A percentile compares a stretch with the other conserved stretches of the same genome.
These are phyloP conservation scores for Eupithecia abbreviata DNA, from an alignment of 2,888 invertebrate genomes.

Conservation along the genomic window DNA sequence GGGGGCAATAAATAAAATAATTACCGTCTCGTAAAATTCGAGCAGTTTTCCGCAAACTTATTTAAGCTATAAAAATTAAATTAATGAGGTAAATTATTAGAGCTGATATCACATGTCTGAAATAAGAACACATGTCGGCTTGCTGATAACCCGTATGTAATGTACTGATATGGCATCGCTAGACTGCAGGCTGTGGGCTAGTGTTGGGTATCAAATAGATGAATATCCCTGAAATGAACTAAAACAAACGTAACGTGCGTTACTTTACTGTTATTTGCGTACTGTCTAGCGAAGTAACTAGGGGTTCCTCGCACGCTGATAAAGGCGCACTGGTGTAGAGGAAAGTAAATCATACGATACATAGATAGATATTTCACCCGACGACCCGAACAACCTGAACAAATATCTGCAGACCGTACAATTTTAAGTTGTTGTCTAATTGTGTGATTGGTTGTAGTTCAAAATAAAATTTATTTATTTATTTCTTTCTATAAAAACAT, in stretches of 20 bases:
- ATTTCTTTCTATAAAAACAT: too few species aligned
- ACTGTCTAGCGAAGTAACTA: too few species aligned
- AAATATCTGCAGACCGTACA: too few species aligned
- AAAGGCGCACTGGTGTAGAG: too few species aligned
- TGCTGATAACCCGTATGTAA: constrained; percentile 13
- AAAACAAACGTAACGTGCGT: background rate
- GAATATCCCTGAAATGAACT: background rate
- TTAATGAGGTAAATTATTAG: constrained; percentile 21
- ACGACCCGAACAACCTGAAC: too few species aligned
- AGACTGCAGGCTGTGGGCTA: constrained; percentile 32
- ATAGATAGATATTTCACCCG: too few species aligned
- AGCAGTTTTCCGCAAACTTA: constrained; percentile 3
- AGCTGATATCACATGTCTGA: constrained; percentile 16
- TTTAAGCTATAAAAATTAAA: constrained; percentile 1
- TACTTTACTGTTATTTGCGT: too few species aligned
- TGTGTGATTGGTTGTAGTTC: too few species aligned
- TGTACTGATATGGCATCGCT: constrained; percentile 37
- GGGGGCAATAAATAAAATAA: background rate
- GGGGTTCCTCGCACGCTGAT: too few species aligned
- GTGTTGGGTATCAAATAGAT: constrained; percentile 16
- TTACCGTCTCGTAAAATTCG: background rate
- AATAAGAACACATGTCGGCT: constrained; percentile 20
- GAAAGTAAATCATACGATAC: too few species aligned
- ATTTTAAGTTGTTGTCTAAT: too few species aligned
- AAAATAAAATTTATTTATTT: too few species aligned